A percentile compares a stretch with the other conserved stretches of the same genome.
These are phyloP conservation scores for Chionoecetes opilio DNA, from an alignment of 1,140 invertebrate species.

Conservation along the genomic window DNA sequence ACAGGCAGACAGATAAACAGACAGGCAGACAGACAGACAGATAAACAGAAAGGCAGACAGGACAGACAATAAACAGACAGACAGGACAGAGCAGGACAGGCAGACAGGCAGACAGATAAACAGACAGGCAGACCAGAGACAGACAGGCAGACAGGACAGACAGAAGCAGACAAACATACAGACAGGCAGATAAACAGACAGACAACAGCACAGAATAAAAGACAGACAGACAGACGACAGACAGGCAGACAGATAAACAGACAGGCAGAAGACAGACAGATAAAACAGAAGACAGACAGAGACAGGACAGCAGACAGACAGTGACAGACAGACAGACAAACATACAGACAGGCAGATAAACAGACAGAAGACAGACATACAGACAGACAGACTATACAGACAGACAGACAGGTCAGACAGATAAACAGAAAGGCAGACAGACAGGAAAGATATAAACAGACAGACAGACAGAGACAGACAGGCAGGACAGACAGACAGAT, in stretches of 20 bases:
- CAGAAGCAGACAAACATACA: not conserved
- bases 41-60: not conserved
- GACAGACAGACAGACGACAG: too few species aligned
- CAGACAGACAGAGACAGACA: conserved; percentile 35
- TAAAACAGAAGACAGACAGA: too few species aligned
- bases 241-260: not conserved
- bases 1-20: too few species aligned
- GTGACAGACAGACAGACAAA: not conserved
- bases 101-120: too few species aligned
- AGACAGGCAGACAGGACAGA: not conserved
- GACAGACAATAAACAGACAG: too few species aligned
- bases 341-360: too few species aligned
- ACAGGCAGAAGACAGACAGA: too few species aligned
- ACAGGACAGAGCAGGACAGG: too few species aligned
- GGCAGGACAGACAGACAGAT: not conserved
- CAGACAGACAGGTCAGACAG: not conserved
- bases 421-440: too few species aligned
- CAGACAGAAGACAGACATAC: not conserved
- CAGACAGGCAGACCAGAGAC: not conserved
- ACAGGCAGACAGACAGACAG: not conserved
- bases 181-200: too few species aligned
- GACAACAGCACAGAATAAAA: too few species aligned
- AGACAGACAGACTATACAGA: too few species aligned
- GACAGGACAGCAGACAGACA: not conserved
- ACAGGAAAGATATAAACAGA: conserved; percentile 34